phyloP scores from a whole-genome alignment of 2,797 vertebrate genomes.

The Hydrolagus colliei region DNA sequence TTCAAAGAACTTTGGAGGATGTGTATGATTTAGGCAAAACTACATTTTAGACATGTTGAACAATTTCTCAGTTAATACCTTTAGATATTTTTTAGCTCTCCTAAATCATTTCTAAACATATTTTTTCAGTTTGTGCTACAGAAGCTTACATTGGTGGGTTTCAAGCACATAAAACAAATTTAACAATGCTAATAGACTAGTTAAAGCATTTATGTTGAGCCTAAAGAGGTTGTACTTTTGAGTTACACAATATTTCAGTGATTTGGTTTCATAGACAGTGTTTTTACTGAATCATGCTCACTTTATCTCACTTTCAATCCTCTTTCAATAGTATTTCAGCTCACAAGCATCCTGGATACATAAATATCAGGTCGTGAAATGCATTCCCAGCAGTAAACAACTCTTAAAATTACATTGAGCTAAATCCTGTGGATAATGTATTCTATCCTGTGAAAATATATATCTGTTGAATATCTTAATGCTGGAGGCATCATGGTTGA shows the following conservation, averaged over 20 bases:
- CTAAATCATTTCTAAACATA: too few relatives aligned
- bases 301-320: too few relatives aligned
- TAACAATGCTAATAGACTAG: not conserved
- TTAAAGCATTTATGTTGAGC: not conserved
- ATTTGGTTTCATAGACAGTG: not conserved
- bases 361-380: not conserved
- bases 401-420: slow-evolving; percentile 34
- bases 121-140: not conserved
- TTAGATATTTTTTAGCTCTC: too few relatives aligned
- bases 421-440: slow-evolving; percentile 10
- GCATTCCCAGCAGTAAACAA: slow-evolving; percentile 15
- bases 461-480: not conserved
- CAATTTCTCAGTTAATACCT: too few relatives aligned
- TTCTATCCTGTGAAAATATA: not conserved
- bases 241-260: not conserved
- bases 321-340: too few relatives aligned
- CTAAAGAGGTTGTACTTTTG: not conserved
- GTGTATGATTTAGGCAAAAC: too few relatives aligned
- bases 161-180: not conserved
- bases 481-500: slow-evolving; percentile 30
- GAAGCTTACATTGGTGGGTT: not conserved
- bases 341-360: not conserved
- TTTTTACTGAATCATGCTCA: not conserved
- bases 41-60: too few relatives aligned
- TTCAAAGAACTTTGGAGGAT: too few relatives aligned